phyloP scores from a whole-genome alignment of 2,888 invertebrate species.

The Pseudococcus viburni region DNA sequence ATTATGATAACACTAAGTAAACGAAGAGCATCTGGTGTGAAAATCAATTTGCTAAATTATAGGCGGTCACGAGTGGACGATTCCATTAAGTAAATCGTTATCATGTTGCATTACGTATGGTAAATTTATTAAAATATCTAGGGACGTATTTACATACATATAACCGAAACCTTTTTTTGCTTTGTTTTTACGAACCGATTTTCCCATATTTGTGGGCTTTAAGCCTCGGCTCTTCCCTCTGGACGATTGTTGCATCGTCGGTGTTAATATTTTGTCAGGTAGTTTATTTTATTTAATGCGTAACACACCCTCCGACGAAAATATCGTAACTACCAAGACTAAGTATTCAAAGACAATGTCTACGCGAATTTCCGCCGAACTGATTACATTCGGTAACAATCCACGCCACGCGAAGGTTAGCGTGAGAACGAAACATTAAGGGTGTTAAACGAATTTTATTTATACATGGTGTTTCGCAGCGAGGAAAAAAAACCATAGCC shows the following conservation, averaged over 20 bases:
- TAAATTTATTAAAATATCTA: slow-evolving; percentile 20
- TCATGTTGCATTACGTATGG: slow-evolving; percentile 19
- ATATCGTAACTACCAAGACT: neutral
- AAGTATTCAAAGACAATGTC: slow-evolving; percentile 19
- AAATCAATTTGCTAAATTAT: slow-evolving; percentile 50
- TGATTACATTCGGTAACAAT: slow-evolving; percentile 7
- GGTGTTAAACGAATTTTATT: slow-evolving; percentile 37
- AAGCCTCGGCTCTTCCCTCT: neutral
- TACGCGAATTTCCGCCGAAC: slow-evolving; percentile 17
- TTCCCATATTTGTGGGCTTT: neutral
- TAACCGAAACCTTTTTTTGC: neutral
- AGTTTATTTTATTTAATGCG: slow-evolving; percentile 28
- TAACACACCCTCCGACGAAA: neutral
- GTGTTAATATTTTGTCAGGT: slow-evolving; percentile 39
- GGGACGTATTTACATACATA: slow-evolving; percentile 17
- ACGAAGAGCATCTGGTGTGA: slow-evolving; percentile 28
- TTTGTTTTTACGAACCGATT: neutral
- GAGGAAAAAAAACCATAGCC: neutral
- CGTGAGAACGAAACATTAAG: slow-evolving; percentile 26
- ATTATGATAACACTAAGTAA: slow-evolving; percentile 19
- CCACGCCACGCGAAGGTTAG: neutral
- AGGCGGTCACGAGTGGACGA: slow-evolving; percentile 10
- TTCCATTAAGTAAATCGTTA: slow-evolving; percentile 40
- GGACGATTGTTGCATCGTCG: neutral
- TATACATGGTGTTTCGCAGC: slow-evolving; percentile 2